These are phyloP conservation scores for Macaria notata DNA, from an alignment of 2,888 invertebrate genomes.

Conservation along the genomic window DNA sequence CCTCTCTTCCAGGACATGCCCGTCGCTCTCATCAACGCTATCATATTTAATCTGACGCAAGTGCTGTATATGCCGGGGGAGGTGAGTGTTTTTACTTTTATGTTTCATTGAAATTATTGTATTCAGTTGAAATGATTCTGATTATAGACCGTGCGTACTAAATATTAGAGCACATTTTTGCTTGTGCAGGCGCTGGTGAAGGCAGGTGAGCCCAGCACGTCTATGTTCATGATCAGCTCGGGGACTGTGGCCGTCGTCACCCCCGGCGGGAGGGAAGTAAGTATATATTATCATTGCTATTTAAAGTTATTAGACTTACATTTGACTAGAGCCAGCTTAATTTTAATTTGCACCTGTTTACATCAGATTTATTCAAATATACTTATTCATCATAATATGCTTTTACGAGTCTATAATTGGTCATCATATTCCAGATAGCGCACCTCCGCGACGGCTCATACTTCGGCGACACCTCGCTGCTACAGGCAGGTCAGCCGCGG, in stretches of 20 bases:
- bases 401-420: too few relatives aligned
- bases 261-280: conserved; percentile 78
- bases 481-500: conserved; percentile 71
- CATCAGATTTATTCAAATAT: too few relatives aligned
- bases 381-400: too few relatives aligned
- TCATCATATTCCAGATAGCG: conserved; percentile 45
- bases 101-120: too few relatives aligned
- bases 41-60: conserved; percentile 75
- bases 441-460: conserved; percentile 83
- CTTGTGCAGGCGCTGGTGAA: conserved; percentile 73
- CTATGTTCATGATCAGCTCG: conserved; percentile 82
- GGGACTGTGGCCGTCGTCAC: conserved; percentile 83
- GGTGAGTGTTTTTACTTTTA: conserved; percentile 2
- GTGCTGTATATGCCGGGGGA: conserved; percentile 80
- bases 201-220: conserved; percentile 73
- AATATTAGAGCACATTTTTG: too few relatives aligned
- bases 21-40: conserved; percentile 66
- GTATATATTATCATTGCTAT: background rate
- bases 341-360: too few relatives aligned
- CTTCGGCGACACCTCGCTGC: conserved; percentile 83
- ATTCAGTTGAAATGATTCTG: too few relatives aligned
- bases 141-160: too few relatives aligned
- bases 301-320: too few relatives aligned
- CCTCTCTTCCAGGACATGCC: conserved; percentile 79
- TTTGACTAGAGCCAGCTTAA: too few relatives aligned